These are phyloP conservation scores for Dissostichus mawsoni DNA, from an alignment of 2,113 vertebrate genomes.

Conservation along the genomic window DNA sequence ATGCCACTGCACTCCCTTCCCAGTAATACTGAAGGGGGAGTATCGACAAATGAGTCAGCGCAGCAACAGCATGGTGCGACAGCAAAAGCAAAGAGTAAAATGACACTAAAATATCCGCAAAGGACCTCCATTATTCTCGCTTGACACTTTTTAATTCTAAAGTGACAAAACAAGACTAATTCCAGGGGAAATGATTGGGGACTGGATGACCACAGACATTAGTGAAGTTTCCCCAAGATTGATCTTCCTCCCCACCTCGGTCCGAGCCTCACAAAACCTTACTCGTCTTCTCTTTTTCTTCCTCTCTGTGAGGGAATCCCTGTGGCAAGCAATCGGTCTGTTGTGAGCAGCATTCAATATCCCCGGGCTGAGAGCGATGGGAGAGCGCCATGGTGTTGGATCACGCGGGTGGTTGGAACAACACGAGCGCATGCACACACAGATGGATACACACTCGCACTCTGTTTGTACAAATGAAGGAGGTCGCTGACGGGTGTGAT, in stretches of 20 bases:
- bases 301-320: slow-evolving; percentile 77
- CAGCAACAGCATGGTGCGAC: slow-evolving; percentile 13
- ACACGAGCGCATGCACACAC: slow-evolving; percentile 25
- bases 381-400: slow-evolving; percentile 48
- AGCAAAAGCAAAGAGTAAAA: slow-evolving; percentile 49
- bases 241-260: slow-evolving; percentile 61
- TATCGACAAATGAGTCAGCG: slow-evolving; percentile 56
- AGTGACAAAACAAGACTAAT: slow-evolving; percentile 81
- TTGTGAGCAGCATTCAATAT: slow-evolving; percentile 75
- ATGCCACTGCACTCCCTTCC: background rate
- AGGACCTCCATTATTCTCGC: slow-evolving; percentile 69
- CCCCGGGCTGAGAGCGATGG: slow-evolving; percentile 72
- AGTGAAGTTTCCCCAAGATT: slow-evolving; percentile 67
- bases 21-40: slow-evolving; percentile 11
- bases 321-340: slow-evolving; percentile 77
- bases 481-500: slow-evolving; percentile 85
- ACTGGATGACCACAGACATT: slow-evolving; percentile 61
- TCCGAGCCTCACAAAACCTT: slow-evolving; percentile 51
- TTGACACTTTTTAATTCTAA: slow-evolving; percentile 78
- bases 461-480: slow-evolving; percentile 88
- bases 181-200: slow-evolving; percentile 67
- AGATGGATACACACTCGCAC: slow-evolving; percentile 20
- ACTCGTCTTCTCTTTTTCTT: slow-evolving; percentile 59
- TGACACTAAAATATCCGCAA: slow-evolving; percentile 65
- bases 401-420: slow-evolving; percentile 53